Conservation (phyloP, 2,888 invertebrate species). For the Crocallis elinguaria region DNA sequence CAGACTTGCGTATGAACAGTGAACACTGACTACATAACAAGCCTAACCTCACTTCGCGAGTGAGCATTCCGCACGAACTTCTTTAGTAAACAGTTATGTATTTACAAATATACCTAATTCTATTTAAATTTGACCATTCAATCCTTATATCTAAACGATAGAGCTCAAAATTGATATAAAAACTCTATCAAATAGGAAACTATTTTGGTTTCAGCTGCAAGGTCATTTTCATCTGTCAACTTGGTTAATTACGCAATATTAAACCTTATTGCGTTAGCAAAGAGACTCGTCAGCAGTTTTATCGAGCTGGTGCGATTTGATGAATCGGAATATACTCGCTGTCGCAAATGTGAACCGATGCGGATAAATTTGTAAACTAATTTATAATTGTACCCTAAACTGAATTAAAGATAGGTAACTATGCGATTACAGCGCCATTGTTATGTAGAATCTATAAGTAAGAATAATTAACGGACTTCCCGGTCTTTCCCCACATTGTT, state of each 20-base stretch:
- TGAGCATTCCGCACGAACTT: conserved; percentile 33
- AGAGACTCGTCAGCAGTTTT: not conserved
- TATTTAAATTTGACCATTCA: not conserved
- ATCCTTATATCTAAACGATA: conserved; percentile 23
- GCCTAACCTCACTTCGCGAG: conserved; percentile 23
- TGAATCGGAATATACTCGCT: conserved; percentile 6
- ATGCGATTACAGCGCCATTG: not conserved
- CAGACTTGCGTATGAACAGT: not conserved
- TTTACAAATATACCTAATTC: conserved; percentile 20
- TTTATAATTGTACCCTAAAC: not conserved
- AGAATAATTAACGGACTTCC: conserved; percentile 19
- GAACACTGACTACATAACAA: conserved; percentile 18
- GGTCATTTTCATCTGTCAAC: conserved; percentile 36
- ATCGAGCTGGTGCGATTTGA: conserved; percentile 4
- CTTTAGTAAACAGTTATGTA: conserved; percentile 45
- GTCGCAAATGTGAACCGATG: conserved; percentile 6
- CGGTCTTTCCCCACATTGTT: conserved; percentile 5
- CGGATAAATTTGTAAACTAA: not conserved
- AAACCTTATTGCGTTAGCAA: conserved; percentile 29
- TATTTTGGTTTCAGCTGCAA: conserved; percentile 30
- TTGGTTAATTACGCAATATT: conserved; percentile 31
- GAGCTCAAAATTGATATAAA: conserved; percentile 17
- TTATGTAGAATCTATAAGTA: not conserved
- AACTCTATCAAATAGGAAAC: conserved; percentile 9
- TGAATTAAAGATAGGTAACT: not conserved